Conservation (phyloP, 1,140 invertebrate species). For the Drosophila funebris region DNA sequence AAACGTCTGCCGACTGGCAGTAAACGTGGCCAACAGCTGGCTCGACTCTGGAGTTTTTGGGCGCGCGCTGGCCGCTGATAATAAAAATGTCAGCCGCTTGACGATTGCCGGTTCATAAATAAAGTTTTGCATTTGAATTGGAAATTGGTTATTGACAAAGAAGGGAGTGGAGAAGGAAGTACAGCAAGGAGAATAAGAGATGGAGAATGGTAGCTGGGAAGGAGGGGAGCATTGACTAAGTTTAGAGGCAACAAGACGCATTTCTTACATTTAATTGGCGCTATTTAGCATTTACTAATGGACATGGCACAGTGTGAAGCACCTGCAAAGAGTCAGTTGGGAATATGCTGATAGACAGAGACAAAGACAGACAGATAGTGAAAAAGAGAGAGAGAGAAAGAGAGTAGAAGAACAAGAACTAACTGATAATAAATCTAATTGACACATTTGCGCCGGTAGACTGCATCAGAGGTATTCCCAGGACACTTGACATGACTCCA, state of each 20-base stretch:
- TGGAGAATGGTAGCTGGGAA: not conserved
- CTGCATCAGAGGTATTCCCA: conserved; percentile 29
- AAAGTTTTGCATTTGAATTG: conserved; percentile 78
- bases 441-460: conserved; percentile 80
- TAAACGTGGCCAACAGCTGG: conserved; percentile 56
- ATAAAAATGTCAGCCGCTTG: conserved; percentile 77
- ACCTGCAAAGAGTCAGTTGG: conserved; percentile 47
- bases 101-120: conserved; percentile 76
- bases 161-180: not conserved
- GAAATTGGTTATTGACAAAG: conserved; percentile 43
- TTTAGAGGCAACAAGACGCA: conserved; percentile 40
- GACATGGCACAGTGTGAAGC: conserved; percentile 74
- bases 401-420: conserved; percentile 34
- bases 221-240: conserved; percentile 3
- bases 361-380: not conserved
- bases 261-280: conserved; percentile 79
- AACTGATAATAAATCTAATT: conserved; percentile 83
- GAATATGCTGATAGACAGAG: conserved; percentile 13
- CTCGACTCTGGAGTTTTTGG: conserved; percentile 47
- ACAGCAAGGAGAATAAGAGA: not conserved
- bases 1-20: not conserved
- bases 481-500: conserved; percentile 49
- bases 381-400: not conserved
- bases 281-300: conserved; percentile 81
- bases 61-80: conserved; percentile 59